Base-by-base conservation (phyloP, 2,888 invertebrate species). In the Phyllotreta striolata region DNA sequence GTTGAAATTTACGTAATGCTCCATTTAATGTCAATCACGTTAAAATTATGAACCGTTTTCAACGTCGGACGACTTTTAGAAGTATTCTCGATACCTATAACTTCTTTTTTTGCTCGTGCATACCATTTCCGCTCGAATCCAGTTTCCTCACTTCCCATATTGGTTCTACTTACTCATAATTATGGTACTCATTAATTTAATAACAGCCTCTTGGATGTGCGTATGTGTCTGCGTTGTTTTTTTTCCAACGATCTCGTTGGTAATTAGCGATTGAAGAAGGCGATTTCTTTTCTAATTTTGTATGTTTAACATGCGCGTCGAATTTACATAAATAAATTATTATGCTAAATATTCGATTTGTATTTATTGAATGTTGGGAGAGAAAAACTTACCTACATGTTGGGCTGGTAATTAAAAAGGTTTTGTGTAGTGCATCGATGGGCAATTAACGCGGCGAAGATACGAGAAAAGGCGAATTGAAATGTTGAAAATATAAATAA, bases 51-150 rank as follows among this genome's bases (percentile, higher is more conserved):
- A 6, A 49, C 13, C 35, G 39, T 38, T 52, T 38, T 52, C 37
- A 38, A 38, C 13, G 6, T 41, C 41, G 37, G 54, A 52, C 39
- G 51, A 14, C 37, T 38, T 37, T 24, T 24, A 24, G 40, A 63
- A 38, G 46, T 55, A 8, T 37, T 37, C 51, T 51, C 10, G 7
- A 47, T 47, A 51, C 10, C 24, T 24, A 4, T 24, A 24, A 24
- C 24, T 24, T 24, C 24, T 24, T 24, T 24, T 24, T 49, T 4
- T 44, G 46, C 56, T 60, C 62, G 64, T 65, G 60, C 63, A 63
- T 57, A 62, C 56, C 55, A 65, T 62, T 66, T 68, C 64, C 68
- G 68, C 51, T 68, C 40, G 35, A 62, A 60, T 62, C 59, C 38
- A 43, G 57, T 62, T 64, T 58, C 54, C 58, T 57, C 41, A 61